phyloP scores from a whole-genome alignment of 1,140 invertebrate genomes.

The Centruroides sculpturatus region DNA sequence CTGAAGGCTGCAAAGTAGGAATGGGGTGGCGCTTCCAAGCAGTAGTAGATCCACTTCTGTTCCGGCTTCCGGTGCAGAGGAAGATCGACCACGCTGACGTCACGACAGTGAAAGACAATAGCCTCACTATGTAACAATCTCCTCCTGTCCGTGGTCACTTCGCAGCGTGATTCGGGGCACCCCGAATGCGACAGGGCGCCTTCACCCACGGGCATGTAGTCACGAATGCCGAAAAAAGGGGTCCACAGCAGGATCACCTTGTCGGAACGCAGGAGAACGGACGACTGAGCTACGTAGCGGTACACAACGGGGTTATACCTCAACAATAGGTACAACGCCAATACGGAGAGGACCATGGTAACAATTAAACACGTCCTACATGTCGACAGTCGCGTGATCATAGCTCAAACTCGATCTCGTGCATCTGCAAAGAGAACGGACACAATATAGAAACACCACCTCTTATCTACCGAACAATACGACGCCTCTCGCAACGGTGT shows the following conservation, averaged over 20 bases:
- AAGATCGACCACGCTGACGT: constrained; percentile 17
- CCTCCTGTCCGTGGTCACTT: constrained; percentile 14
- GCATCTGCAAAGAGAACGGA: too few species aligned
- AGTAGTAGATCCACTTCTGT: constrained; percentile 46
- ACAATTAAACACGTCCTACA: too few species aligned
- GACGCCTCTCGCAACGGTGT: too few species aligned
- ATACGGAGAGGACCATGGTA: too few species aligned
- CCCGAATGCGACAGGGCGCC: not conserved
- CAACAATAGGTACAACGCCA: too few species aligned
- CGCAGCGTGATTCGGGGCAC: constrained; percentile 6
- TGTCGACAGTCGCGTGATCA: too few species aligned
- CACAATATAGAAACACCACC: too few species aligned
- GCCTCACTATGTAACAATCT: constrained; percentile 7
- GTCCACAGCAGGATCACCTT: constrained; percentile 16
- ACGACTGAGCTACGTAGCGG: too few species aligned
- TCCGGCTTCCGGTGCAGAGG: constrained; percentile 26
- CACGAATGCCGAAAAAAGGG: constrained; percentile 7
- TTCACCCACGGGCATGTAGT: not conserved
- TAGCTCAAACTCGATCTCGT: too few species aligned
- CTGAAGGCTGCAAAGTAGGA: constrained; percentile 9
- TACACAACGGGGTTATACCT: too few species aligned
- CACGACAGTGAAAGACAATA: constrained; percentile 18
- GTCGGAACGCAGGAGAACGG: too few species aligned
- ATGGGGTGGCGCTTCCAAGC: constrained; percentile 39
- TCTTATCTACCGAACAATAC: too few species aligned